A percentile compares a stretch with the other conserved stretches of the same genome.
Evolutionary conservation across 2,113 vertebrate genomes (phyloP).

Genomic region (Ictalurus punctatus): DNA sequence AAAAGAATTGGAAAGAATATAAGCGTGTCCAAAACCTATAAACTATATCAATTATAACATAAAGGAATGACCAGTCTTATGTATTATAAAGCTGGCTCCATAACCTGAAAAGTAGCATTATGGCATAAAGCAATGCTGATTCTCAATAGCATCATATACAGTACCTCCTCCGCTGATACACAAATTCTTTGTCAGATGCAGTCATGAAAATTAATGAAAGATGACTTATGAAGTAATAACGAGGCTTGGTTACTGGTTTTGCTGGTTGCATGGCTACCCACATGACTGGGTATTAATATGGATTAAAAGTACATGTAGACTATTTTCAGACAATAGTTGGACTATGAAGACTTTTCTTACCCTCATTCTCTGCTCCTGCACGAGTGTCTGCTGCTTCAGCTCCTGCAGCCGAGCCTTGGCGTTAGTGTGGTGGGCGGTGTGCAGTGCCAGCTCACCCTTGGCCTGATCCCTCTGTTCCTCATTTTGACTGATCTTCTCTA

Average conservation of each 20-base stretch:
- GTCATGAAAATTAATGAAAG: slow-evolving; percentile 16
- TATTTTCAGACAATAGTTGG: not conserved
- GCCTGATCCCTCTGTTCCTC: slow-evolving; percentile 68
- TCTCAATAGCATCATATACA: slow-evolving; percentile 2
- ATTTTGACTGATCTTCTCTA: slow-evolving; percentile 65
- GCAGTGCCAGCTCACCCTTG: slow-evolving; percentile 65
- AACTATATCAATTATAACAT: not conserved
- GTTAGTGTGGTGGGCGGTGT: slow-evolving; percentile 61
- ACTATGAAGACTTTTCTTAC: slow-evolving; percentile 56
- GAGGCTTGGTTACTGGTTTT: slow-evolving; percentile 4
- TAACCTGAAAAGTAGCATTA: not conserved
- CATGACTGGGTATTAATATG: slow-evolving; percentile 3
- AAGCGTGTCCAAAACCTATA: not conserved
- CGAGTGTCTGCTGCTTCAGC: slow-evolving; percentile 61
- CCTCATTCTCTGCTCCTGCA: slow-evolving; percentile 63
- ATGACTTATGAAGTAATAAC: not conserved
- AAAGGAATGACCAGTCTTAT: not conserved
- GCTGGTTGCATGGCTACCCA: not conserved
- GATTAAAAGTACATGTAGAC: not conserved
- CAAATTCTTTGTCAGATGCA: not conserved
- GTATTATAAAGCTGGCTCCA: not conserved
- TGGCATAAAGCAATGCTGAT: not conserved
- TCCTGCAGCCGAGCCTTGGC: slow-evolving; percentile 66
- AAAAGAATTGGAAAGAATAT: not conserved
- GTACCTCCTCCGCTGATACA: not conserved